Conservation (phyloP, 2,888 invertebrate genomes). For the Matsumyia berberina region DNA sequence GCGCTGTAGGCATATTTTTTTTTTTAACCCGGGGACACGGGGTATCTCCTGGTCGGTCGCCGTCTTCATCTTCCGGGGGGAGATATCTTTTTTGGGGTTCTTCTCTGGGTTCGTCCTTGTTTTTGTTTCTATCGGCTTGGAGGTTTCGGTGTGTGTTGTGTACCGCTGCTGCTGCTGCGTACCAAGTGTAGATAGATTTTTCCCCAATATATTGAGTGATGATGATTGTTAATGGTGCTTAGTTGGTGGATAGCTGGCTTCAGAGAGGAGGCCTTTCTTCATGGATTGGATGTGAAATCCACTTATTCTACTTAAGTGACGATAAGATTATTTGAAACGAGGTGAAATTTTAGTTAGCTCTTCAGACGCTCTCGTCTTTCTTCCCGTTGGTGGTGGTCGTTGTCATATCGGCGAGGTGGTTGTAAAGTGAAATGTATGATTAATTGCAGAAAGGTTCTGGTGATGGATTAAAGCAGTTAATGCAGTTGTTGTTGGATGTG, state of each 20-base stretch:
- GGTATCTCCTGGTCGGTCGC: background rate
- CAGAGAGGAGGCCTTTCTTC: constrained; percentile 40
- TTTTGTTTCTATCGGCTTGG: constrained; percentile 28
- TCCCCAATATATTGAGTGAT: constrained; percentile 53
- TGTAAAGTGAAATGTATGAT: constrained; percentile 32
- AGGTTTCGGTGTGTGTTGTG: constrained; percentile 22
- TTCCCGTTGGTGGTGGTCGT: constrained; percentile 23
- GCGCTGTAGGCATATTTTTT: constrained; percentile 30
- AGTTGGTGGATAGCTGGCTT: constrained; percentile 32
- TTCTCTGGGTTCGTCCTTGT: constrained; percentile 26
- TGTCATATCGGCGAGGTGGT: background rate
- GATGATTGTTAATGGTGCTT: constrained; percentile 67
- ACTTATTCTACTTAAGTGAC: constrained; percentile 72
- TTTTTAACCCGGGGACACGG: background rate
- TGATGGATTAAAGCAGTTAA: background rate
- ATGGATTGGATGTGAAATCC: constrained; percentile 67
- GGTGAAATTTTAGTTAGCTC: constrained; percentile 51
- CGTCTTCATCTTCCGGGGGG: constrained; percentile 30
- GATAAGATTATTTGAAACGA: constrained; percentile 65
- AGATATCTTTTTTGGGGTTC: constrained; percentile 48
- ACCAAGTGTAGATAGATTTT: constrained; percentile 51
- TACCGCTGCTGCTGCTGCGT: constrained; percentile 44
- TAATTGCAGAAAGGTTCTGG: constrained; percentile 20
- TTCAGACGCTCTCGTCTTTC: constrained; percentile 13
- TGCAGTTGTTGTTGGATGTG: background rate